Evolutionary conservation across 2,888 invertebrate genomes (phyloP).

Genomic region (Tachystola acroxantha): DNA sequence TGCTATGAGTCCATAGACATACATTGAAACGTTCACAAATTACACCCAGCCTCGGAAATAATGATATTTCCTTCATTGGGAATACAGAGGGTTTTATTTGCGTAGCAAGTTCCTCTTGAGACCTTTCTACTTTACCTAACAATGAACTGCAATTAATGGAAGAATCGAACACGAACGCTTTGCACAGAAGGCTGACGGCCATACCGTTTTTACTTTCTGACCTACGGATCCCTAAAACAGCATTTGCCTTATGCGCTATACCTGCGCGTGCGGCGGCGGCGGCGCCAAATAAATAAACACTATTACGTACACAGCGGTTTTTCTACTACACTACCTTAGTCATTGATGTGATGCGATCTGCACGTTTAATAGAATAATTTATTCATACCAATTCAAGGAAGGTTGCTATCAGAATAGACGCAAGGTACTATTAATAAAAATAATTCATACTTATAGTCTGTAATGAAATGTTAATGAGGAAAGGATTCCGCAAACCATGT

Average conservation of each 20-base stretch:
- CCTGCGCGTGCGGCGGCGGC: conserved; percentile 37
- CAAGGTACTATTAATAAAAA: conserved; percentile 21
- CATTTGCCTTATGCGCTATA: conserved; percentile 54
- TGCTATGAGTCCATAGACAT: too few relatives aligned
- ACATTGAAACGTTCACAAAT: too few relatives aligned
- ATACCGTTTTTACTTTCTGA: too few relatives aligned
- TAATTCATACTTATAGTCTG: conserved; percentile 17
- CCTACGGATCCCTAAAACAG: too few relatives aligned
- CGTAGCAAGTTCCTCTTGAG: too few relatives aligned
- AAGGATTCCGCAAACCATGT: neutral
- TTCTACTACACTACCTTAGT: conserved; percentile 56
- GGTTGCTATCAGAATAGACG: conserved; percentile 22
- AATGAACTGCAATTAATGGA: too few relatives aligned
- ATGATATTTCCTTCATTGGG: too few relatives aligned
- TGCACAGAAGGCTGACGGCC: too few relatives aligned
- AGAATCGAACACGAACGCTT: too few relatives aligned
- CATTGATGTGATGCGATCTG: conserved; percentile 42
- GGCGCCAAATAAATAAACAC: conserved; percentile 62
- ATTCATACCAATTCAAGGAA: conserved; percentile 49
- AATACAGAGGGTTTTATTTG: too few relatives aligned
- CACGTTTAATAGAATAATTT: conserved; percentile 44
- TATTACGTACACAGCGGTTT: conserved; percentile 65
- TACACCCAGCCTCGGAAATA: too few relatives aligned
- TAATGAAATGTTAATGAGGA: conserved; percentile 10
- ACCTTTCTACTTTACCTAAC: too few relatives aligned